Evolutionary conservation across 53 echinoderm and acorn worm genomes (phyloP).

Genomic region (Temnopleurus reevesii): DNA sequence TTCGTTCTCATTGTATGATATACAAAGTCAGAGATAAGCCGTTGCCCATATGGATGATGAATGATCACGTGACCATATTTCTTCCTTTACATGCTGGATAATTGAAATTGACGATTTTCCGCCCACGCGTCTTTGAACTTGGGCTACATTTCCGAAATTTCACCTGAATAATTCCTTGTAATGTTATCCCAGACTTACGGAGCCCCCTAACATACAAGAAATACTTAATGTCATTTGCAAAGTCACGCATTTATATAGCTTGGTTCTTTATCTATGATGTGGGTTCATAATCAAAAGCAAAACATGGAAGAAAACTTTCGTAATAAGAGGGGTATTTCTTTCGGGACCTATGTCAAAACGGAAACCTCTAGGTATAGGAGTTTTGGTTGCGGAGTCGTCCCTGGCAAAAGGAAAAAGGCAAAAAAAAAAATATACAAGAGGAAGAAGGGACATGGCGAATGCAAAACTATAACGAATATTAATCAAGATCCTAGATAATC

Average conservation of each 20-base stretch:
- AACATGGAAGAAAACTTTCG: constrained; percentile 52
- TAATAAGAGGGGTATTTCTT: constrained; percentile 35
- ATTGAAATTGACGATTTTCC: not conserved
- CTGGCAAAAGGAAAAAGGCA: constrained; percentile 26
- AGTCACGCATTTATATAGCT: constrained; percentile 16
- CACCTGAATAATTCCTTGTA: not conserved
- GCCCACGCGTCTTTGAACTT: not conserved
- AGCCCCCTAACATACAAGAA: constrained; percentile 1
- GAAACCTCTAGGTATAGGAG: constrained; percentile 32
- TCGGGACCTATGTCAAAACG: constrained; percentile 51
- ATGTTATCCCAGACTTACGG: not conserved
- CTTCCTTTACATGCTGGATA: not conserved
- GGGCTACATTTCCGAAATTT: not conserved
- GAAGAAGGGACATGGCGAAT: not conserved
- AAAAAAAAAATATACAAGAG: not conserved
- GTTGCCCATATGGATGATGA: too few species aligned
- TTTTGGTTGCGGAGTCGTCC: constrained; percentile 49
- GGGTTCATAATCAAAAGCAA: constrained; percentile 49
- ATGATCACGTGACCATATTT: not conserved
- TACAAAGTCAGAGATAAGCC: too few species aligned
- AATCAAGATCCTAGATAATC: not conserved
- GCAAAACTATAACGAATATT: not conserved
- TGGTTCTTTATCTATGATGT: not conserved
- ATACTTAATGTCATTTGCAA: constrained; percentile 22
- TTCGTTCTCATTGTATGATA: too few species aligned